Evolutionary conservation across 2,888 invertebrate genomes (phyloP).

Genomic region (Oxytorus armatus): DNA sequence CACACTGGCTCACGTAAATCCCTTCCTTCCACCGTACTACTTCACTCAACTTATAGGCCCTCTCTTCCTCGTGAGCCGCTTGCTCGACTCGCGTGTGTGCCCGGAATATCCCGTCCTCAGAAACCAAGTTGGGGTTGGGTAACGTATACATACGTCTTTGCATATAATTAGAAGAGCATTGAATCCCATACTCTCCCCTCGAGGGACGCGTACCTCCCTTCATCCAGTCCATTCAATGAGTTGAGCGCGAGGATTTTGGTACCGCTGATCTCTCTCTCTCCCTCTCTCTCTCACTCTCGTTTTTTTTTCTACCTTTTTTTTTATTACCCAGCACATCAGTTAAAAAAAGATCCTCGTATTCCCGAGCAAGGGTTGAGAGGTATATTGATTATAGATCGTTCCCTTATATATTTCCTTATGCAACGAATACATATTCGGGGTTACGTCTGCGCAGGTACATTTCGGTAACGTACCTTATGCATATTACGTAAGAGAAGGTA

Average conservation of each 20-base stretch:
- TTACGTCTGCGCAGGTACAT: conserved; percentile 77
- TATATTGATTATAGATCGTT: no score
- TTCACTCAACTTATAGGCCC: conserved; percentile 49
- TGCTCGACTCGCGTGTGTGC: conserved; percentile 55
- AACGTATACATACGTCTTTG: conserved; percentile 79
- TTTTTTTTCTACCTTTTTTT: conserved; percentile 29
- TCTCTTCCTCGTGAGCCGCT: conserved; percentile 30
- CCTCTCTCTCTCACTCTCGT: background rate
- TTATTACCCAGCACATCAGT: conserved; percentile 50
- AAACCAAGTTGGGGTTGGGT: conserved; percentile 65
- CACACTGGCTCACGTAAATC: conserved; percentile 56
- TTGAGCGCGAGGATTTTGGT: conserved; percentile 65
- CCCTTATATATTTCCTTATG: conserved; percentile 59
- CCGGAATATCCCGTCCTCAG: conserved; percentile 56
- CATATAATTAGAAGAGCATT: conserved; percentile 84
- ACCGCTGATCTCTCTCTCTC: conserved; percentile 14
- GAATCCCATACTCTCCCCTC: conserved; percentile 73
- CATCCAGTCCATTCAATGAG: conserved; percentile 72
- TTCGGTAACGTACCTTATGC: conserved; percentile 77
- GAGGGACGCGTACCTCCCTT: conserved; percentile 43
- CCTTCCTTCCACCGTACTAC: conserved; percentile 55
- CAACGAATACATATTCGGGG: conserved; percentile 68
- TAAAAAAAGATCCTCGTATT: conserved; percentile 70
- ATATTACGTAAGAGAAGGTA: conserved; percentile 77
- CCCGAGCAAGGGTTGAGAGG: conserved; percentile 68